phyloP scores from a whole-genome alignment of 2,797 vertebrate genomes.

The Orientallactaga sibirica region DNA sequence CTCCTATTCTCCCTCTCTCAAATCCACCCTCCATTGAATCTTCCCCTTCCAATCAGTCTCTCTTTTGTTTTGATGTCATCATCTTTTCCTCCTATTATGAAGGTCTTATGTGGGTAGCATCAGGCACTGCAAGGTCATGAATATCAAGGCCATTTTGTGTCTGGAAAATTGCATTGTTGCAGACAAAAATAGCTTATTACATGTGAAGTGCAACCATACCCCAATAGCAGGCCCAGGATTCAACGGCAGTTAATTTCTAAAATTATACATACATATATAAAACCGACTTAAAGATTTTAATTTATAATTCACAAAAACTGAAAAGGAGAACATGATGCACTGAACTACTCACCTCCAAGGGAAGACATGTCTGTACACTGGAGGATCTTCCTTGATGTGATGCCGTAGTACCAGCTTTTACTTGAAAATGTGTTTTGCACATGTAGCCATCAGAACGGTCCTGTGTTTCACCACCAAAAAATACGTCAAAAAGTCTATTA shows the following conservation, averaged over 20 bases:
- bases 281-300: background rate
- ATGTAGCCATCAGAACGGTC: constrained; percentile 90
- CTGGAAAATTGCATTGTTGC: too few relatives aligned
- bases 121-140: too few relatives aligned
- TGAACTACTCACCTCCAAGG: constrained; percentile 85
- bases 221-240: background rate
- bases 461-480: constrained; percentile 82
- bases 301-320: constrained; percentile 10
- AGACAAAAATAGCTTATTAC: constrained; percentile 14
- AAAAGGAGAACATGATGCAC: background rate
- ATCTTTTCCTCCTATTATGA: too few relatives aligned
- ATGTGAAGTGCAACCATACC: constrained; percentile 2
- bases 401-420: constrained; percentile 78
- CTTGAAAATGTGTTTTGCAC: constrained; percentile 89
- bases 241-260: background rate
- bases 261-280: background rate
- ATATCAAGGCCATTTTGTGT: too few relatives aligned
- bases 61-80: too few relatives aligned
- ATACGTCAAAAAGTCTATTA: constrained; percentile 71
- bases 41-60: too few relatives aligned
- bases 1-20: too few relatives aligned
- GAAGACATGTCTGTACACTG: background rate
- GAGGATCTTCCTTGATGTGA: constrained; percentile 77
- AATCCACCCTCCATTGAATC: too few relatives aligned
- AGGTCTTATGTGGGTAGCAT: too few relatives aligned